phyloP scores from a whole-genome alignment of 2,113 vertebrate species.

The Dendrocopos noguchii region DNA sequence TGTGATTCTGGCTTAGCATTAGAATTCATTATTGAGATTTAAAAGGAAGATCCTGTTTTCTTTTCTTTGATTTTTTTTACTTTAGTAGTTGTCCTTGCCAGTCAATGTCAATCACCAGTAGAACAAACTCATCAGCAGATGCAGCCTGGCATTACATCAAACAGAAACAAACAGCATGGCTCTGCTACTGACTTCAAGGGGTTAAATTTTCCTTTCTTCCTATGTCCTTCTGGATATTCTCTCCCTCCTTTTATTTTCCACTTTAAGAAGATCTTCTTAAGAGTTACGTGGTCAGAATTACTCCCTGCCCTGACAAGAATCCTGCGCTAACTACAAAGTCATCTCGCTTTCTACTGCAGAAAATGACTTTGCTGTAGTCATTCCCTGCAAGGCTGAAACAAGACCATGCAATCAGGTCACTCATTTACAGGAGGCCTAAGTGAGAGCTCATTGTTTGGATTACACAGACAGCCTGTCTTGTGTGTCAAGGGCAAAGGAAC shows the following conservation, averaged over 20 bases:
- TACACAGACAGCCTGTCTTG: slow-evolving; percentile 17
- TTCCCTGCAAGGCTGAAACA: not conserved
- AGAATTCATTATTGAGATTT: slow-evolving; percentile 13
- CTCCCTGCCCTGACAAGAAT: slow-evolving; percentile 11
- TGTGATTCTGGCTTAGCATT: not conserved
- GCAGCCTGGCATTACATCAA: not conserved
- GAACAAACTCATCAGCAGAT: not conserved
- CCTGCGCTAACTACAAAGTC: not conserved
- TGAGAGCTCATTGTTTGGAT: slow-evolving; percentile 51
- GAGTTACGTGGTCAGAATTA: not conserved
- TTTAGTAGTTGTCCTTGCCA: not conserved
- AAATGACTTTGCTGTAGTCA: not conserved
- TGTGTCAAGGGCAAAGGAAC: slow-evolving; percentile 61
- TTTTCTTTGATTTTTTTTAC: not conserved
- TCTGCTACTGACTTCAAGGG: not conserved
- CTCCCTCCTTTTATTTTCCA: not conserved
- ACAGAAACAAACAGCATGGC: not conserved
- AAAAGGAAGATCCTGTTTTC: slow-evolving; percentile 11
- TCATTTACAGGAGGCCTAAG: not conserved
- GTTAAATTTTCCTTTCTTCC: not conserved
- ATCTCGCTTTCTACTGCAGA: not conserved
- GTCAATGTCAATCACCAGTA: not conserved
- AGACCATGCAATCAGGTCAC: not conserved
- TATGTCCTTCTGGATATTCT: not conserved
- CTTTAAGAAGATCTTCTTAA: not conserved